These are phyloP conservation scores for Pelochelys cantorii DNA, from an alignment of 2,797 vertebrate species.

Conservation along the genomic window DNA sequence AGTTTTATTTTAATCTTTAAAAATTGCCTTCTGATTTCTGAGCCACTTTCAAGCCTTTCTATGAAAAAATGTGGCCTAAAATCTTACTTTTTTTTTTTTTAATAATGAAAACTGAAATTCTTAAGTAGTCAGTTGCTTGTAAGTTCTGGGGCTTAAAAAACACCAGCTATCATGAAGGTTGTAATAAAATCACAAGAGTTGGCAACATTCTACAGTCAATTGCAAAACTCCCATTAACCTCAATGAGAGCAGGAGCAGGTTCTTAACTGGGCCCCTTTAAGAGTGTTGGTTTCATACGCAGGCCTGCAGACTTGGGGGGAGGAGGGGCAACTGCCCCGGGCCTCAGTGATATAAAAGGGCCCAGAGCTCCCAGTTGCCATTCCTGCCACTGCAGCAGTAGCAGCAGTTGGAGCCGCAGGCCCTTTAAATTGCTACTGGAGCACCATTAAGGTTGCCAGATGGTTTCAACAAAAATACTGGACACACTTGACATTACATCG, in stretches of 20 bases:
- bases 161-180: not conserved
- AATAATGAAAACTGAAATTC: not conserved
- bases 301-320: too few relatives aligned
- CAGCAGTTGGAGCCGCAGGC: too few relatives aligned
- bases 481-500: too few relatives aligned
- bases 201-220: not conserved
- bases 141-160: not conserved
- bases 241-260: not conserved
- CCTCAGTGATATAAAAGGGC: too few relatives aligned
- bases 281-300: not conserved
- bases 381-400: too few relatives aligned
- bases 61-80: not conserved
- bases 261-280: not conserved
- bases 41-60: not conserved
- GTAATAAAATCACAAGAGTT: not conserved
- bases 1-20: not conserved
- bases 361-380: too few relatives aligned
- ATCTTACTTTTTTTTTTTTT: not conserved
- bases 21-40: not conserved
- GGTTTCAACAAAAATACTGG: too few relatives aligned
- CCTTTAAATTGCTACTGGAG: too few relatives aligned
- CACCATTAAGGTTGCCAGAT: too few relatives aligned
- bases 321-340: too few relatives aligned
- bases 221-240: not conserved
- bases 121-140: not conserved